Conservation (phyloP, 1,140 invertebrate genomes). For the Zophobas atratus region DNA sequence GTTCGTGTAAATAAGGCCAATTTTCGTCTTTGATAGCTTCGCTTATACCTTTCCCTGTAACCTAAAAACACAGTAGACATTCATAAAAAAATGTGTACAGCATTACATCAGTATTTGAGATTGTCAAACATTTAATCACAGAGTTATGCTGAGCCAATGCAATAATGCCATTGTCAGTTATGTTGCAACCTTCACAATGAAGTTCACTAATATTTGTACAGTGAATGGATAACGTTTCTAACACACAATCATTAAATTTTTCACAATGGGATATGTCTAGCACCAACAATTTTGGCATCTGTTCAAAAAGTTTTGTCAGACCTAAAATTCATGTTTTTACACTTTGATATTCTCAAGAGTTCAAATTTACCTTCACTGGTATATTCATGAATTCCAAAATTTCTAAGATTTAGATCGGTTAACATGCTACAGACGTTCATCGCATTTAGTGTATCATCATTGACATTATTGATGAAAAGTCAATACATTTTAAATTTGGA, state of each 20-base stretch:
- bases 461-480: slow-evolving; percentile 52
- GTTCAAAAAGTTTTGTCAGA: slow-evolving; percentile 46
- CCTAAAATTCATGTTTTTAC: slow-evolving; percentile 23
- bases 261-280: slow-evolving; percentile 44
- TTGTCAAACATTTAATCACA: slow-evolving; percentile 41
- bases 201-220: slow-evolving; percentile 41
- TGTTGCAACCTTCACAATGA: slow-evolving; percentile 49
- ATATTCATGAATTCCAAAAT: slow-evolving; percentile 34
- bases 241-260: slow-evolving; percentile 48
- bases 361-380: slow-evolving; percentile 29
- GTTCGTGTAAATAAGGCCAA: slow-evolving; percentile 54
- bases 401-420: slow-evolving; percentile 45
- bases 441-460: slow-evolving; percentile 53
- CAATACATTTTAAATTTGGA: slow-evolving; percentile 38
- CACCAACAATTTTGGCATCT: slow-evolving; percentile 36
- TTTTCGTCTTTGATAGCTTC: slow-evolving; percentile 53
- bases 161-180: slow-evolving; percentile 49
- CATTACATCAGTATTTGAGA: slow-evolving; percentile 47
- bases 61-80: slow-evolving; percentile 49
- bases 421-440: slow-evolving; percentile 48
- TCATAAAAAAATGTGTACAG: slow-evolving; percentile 15
- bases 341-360: not conserved
- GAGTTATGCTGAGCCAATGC: slow-evolving; percentile 24
- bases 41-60: slow-evolving; percentile 56
- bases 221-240: slow-evolving; percentile 44